Percentiles rank a stretch among this genome's conserved stretches.
These are phyloP conservation scores for Halichoerus grypus DNA, from an alignment of 2,113 vertebrate species.

Conservation along the genomic window DNA sequence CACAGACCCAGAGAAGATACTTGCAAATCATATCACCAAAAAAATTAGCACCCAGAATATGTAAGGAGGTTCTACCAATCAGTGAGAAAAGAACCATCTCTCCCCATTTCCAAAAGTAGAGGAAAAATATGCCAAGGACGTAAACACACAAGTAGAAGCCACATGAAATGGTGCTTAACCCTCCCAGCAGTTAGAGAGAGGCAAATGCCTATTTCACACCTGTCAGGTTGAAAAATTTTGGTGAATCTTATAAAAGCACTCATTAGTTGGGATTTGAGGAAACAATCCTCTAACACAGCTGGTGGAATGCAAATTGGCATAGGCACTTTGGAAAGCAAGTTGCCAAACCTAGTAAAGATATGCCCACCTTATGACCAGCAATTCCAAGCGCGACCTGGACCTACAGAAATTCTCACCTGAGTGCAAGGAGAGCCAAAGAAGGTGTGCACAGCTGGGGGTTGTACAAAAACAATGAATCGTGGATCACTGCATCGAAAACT, in stretches of 20 bases:
- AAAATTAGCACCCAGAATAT: not conserved
- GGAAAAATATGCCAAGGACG: not conserved
- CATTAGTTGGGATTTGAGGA: too few relatives aligned
- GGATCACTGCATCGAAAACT: too few relatives aligned
- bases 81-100: not conserved
- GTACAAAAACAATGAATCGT: too few relatives aligned
- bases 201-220: not conserved
- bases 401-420: not conserved
- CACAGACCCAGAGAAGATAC: not conserved
- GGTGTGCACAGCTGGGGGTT: not conserved
- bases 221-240: not conserved
- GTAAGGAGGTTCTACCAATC: not conserved
- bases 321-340: not conserved
- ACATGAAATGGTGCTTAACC: not conserved
- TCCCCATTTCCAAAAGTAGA: not conserved
- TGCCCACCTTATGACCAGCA: not conserved
- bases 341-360: not conserved
- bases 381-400: not conserved
- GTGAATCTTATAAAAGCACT: not conserved
- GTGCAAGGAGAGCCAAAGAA: not conserved
- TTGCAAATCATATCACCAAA: not conserved
- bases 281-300: not conserved
- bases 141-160: not conserved
- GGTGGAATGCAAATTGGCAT: not conserved
- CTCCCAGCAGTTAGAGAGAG: not conserved